Evolutionary conservation across 2,888 invertebrate species (phyloP), one percentile per base, ranked within the genome.

Genomic region (Empis stercorea): DNA sequence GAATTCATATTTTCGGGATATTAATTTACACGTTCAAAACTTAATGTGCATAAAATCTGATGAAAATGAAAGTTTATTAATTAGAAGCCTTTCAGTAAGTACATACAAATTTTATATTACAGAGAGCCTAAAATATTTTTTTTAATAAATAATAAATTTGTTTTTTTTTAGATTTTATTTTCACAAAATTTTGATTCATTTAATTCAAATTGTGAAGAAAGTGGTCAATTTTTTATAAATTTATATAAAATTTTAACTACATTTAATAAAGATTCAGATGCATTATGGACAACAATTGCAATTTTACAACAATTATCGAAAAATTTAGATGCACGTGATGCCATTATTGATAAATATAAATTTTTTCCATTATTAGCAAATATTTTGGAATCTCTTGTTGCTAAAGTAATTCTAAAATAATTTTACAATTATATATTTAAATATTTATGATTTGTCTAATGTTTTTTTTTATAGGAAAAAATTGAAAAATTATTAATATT

Each of bases 351-450:
- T 14, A 59, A 66, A 38, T 67, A 61, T 55, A 61, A 66, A 41
- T 68, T 61, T 51, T 59, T 68, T 20, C 65, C 68, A 0, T 46
- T 66, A 27, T 39, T 68, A 15, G 56, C 63, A 0, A 58, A 55
- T 47, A 49, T 68, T 11, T 47, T 68, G 14, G 59, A 57, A 13
- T 59, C 60, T 1, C 56, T 61, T 0, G 47, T 51, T 14, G 57
- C 60, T 1, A 56, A 56, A 48, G 56, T 56, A n/a, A n/a, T n/a
- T n/a, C n/a, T n/a, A n/a, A 44, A 47, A 20, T 4, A 4, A 20
- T 20, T 20, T 20, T 39, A 14, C 5, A 9, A n/a, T 20, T 7
- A 10, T 4, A 7, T 38, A 2, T 11, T 10, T 37, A 11, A 1
- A 13, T 15, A 10, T 20, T 27, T 10, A 20, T 7, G 4, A 16